phyloP scores from a whole-genome alignment of 2,888 invertebrate species.

The Ashinkailepas kermadecensis region DNA sequence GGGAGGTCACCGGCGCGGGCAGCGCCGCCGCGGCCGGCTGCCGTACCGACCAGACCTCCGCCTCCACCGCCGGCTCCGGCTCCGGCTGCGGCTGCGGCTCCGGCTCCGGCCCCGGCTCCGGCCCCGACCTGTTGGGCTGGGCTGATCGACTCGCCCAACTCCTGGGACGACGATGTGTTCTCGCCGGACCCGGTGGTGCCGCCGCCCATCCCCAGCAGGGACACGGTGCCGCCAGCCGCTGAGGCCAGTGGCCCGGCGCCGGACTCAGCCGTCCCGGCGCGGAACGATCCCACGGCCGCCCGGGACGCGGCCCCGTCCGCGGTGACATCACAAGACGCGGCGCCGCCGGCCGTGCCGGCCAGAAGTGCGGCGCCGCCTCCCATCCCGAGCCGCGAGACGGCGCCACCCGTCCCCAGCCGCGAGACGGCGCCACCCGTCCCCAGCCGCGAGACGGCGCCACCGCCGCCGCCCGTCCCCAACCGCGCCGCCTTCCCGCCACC shows the following conservation, averaged over 20 bases:
- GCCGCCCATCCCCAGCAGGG: background rate
- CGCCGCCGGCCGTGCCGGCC: slow-evolving; percentile 17
- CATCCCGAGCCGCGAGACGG: slow-evolving; percentile 26
- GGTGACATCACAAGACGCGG: background rate
- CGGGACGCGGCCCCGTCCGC: background rate
- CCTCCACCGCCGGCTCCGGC: background rate
- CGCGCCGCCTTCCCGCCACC: slow-evolving; percentile 24
- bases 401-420: slow-evolving; percentile 27
- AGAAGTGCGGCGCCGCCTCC: slow-evolving; percentile 19
- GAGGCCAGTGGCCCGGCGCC: background rate
- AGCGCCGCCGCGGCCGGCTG: background rate
- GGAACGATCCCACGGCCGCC: background rate
- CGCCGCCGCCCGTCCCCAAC: slow-evolving; percentile 29
- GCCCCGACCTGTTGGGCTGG: background rate
- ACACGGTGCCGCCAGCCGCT: background rate
- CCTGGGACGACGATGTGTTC: slow-evolving; percentile 6
- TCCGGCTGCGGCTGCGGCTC: background rate
- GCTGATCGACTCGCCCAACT: background rate
- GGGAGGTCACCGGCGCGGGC: background rate
- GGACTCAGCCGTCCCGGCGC: background rate
- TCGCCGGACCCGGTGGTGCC: background rate
- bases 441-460: slow-evolving; percentile 20
- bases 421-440: slow-evolving; percentile 13
- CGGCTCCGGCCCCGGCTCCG: background rate
- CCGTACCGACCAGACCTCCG: background rate